Percentiles rank a stretch among this genome's conserved stretches.
These are phyloP conservation scores for Eriocheir sinensis DNA, from an alignment of 1,140 invertebrate species.

Conservation along the genomic window DNA sequence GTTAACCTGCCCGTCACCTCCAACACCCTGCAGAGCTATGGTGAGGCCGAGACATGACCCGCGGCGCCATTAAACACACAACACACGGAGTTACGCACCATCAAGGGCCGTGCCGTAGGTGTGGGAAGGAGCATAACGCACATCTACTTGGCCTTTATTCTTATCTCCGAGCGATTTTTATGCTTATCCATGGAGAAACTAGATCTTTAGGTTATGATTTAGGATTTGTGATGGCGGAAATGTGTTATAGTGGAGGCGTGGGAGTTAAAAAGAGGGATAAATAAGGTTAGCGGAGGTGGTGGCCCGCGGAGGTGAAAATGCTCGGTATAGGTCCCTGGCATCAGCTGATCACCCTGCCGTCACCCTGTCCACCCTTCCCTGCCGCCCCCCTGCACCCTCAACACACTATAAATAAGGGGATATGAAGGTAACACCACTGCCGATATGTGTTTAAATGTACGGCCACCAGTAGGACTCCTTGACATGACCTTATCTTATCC, in stretches of 20 bases:
- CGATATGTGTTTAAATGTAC: too few species aligned
- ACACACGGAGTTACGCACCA: slow-evolving; percentile 5
- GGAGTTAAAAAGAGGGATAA: not conserved
- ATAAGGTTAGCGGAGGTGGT: not conserved
- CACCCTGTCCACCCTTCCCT: not conserved
- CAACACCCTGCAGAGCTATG: slow-evolving; percentile 54
- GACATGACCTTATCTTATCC: slow-evolving; percentile 36
- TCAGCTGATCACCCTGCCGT: slow-evolving; percentile 50
- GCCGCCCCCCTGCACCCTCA: not conserved
- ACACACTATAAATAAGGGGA: too few species aligned
- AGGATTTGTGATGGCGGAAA: not conserved
- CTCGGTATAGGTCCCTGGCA: slow-evolving; percentile 50
- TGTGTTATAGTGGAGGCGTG: not conserved
- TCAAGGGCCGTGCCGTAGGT: slow-evolving; percentile 41
- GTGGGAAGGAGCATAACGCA: slow-evolving; percentile 50
- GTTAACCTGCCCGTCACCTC: slow-evolving; percentile 43
- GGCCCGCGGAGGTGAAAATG: slow-evolving; percentile 27
- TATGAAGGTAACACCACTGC: too few species aligned
- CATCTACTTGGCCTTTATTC: not conserved
- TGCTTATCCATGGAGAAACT: not conserved
- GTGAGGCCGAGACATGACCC: not conserved
- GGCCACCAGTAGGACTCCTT: too few species aligned
- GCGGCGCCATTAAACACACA: not conserved
- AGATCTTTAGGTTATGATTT: not conserved
- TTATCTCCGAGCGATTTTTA: not conserved